Conservation (phyloP, 2,888 invertebrate species). For the Drosophila setosimentum region DNA sequence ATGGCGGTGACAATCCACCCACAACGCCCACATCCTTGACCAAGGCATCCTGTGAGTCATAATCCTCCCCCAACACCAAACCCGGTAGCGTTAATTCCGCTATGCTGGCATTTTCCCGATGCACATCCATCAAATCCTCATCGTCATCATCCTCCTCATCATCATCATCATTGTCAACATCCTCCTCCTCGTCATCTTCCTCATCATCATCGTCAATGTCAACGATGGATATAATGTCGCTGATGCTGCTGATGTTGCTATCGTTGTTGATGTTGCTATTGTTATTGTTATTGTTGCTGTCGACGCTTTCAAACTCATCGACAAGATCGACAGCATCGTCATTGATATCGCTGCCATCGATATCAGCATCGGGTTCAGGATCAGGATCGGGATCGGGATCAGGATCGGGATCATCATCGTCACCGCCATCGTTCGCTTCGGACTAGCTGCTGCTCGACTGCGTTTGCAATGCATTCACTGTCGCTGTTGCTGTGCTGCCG, state of each 20-base stretch:
- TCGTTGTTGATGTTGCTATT: slow-evolving; percentile 10
- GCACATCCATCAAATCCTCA: slow-evolving; percentile 18
- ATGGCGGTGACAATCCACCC: slow-evolving; percentile 55
- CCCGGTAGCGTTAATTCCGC: slow-evolving; percentile 41
- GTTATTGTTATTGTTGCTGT: slow-evolving; percentile 23
- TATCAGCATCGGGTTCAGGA: background rate
- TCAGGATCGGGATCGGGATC: slow-evolving; percentile 13
- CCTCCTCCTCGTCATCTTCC: slow-evolving; percentile 15
- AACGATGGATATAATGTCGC: slow-evolving; percentile 63
- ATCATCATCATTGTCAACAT: background rate
- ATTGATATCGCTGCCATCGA: slow-evolving; percentile 20
- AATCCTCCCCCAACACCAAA: slow-evolving; percentile 11
- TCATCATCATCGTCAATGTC: slow-evolving; percentile 68
- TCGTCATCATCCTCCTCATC: background rate
- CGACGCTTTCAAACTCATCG: slow-evolving; percentile 16
- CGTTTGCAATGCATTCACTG: slow-evolving; percentile 74
- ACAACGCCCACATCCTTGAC: slow-evolving; percentile 67
- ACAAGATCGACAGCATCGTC: slow-evolving; percentile 28
- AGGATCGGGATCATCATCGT: slow-evolving; percentile 25
- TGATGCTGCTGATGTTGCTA: slow-evolving; percentile 15
- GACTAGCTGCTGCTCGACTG: slow-evolving; percentile 83
- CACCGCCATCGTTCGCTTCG: slow-evolving; percentile 53
- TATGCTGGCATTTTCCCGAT: slow-evolving; percentile 21
- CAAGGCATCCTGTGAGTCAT: slow-evolving; percentile 72
- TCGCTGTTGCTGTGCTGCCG: slow-evolving; percentile 33